phyloP scores from a whole-genome alignment of 2,888 invertebrate genomes.

The Merodon equestris region DNA sequence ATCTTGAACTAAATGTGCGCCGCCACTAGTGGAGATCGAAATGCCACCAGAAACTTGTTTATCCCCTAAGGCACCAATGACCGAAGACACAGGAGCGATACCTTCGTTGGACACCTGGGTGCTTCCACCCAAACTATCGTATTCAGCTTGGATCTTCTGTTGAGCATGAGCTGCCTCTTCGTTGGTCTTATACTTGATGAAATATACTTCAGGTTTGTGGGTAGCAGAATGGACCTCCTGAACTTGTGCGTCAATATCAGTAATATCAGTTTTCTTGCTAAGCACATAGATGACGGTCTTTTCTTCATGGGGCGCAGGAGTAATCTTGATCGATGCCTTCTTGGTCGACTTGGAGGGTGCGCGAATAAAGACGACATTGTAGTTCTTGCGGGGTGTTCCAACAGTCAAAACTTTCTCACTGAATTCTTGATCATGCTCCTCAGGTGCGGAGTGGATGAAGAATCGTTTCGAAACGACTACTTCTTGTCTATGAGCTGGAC shows the following conservation, averaged over 20 bases:
- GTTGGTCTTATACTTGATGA: conserved; percentile 78
- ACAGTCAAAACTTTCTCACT: conserved; percentile 76
- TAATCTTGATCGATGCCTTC: conserved; percentile 75
- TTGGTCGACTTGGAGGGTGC: conserved; percentile 75
- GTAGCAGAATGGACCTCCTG: conserved; percentile 75
- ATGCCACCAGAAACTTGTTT: conserved; percentile 42
- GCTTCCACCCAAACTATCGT: conserved; percentile 59
- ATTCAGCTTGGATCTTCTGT: conserved; percentile 75
- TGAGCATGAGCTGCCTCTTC: conserved; percentile 78
- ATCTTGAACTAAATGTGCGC: too few species aligned
- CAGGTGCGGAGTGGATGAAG: conserved; percentile 78
- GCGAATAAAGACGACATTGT: conserved; percentile 78
- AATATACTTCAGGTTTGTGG: conserved; percentile 78
- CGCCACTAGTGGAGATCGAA: too few species aligned
- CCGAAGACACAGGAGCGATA: conserved; percentile 53
- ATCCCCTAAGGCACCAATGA: conserved; percentile 56
- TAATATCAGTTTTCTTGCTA: conserved; percentile 76
- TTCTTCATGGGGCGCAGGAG: conserved; percentile 76
- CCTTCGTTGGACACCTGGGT: conserved; percentile 59
- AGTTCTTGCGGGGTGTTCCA: conserved; percentile 78
- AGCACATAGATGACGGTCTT: conserved; percentile 79
- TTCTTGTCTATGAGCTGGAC: conserved; percentile 40
- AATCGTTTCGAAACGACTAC: conserved; percentile 76
- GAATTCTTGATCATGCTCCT: conserved; percentile 75
- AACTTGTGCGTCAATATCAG: conserved; percentile 76